Conservation (phyloP, 2,797 vertebrate genomes). For the Chrysocyon brachyurus region DNA sequence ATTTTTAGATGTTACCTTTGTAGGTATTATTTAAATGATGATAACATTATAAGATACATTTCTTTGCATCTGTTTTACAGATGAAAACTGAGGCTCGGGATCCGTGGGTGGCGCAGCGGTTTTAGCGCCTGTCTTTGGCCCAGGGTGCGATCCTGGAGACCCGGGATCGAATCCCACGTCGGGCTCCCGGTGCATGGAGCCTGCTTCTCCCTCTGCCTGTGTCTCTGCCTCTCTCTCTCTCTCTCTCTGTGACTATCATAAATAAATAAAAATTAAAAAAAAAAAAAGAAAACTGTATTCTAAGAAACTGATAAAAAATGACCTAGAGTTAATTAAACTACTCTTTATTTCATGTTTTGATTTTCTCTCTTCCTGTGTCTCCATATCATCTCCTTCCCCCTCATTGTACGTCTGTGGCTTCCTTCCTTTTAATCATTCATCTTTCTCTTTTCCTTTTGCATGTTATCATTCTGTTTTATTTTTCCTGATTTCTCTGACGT, state of each 20-base stretch:
- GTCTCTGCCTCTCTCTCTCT: no score
- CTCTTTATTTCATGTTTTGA: background rate
- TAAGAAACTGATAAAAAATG: constrained; percentile 19
- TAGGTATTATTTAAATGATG: background rate
- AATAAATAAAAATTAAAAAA: no score
- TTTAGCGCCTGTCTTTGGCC: no score
- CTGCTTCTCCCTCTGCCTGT: no score
- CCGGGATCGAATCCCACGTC: no score
- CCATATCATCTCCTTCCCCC: background rate
- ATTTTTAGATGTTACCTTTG: background rate
- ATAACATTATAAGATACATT: background rate
- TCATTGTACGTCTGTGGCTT: background rate
- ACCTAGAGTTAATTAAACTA: background rate
- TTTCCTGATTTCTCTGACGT: background rate
- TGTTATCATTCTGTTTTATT: background rate
- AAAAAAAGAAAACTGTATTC: background rate
- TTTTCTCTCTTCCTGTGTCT: background rate
- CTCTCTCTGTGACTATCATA: no score
- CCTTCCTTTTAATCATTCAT: background rate
- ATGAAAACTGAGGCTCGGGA: background rate
- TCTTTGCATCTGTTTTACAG: background rate
- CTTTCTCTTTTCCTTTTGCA: background rate
- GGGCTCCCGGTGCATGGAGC: no score
- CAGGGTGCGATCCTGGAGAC: no score
- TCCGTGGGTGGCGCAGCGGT: no score